Conservation (phyloP, 2,888 invertebrate genomes). For the Chirona hameri region DNA sequence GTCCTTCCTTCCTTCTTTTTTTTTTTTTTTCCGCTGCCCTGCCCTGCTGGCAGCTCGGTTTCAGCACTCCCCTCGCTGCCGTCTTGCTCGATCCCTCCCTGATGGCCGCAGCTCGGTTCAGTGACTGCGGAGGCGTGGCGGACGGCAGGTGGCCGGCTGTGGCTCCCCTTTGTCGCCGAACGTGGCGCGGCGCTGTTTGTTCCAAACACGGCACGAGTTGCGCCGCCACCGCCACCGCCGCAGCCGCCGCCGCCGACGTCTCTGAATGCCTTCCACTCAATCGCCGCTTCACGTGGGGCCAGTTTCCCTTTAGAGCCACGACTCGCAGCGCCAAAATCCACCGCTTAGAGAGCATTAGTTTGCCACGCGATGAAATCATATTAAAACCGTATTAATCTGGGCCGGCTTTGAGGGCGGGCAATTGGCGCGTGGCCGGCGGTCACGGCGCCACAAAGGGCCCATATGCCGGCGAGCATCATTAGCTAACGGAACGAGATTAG, state of each 20-base stretch:
- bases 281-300: background rate
- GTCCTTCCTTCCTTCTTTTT: no score
- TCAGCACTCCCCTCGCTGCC: no score
- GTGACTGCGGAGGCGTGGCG: background rate
- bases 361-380: conserved; percentile 13
- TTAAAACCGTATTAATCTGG: conserved; percentile 28
- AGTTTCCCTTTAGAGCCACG: background rate
- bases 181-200: background rate
- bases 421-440: conserved; percentile 24
- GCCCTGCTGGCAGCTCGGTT: no score
- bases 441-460: background rate
- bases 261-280: conserved; percentile 26
- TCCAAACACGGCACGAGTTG: background rate
- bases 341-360: conserved; percentile 23
- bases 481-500: conserved; percentile 29
- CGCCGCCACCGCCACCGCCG: background rate
- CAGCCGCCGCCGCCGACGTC: background rate
- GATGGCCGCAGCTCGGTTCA: background rate
- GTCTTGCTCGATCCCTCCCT: background rate
- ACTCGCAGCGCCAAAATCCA: background rate
- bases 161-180: background rate
- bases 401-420: conserved; percentile 2
- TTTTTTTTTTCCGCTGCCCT: no score
- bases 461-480: conserved; percentile 25
- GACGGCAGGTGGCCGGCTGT: background rate